Conservation (phyloP, 64 coral and sea anemone species). For the Montipora sp. region DNA sequence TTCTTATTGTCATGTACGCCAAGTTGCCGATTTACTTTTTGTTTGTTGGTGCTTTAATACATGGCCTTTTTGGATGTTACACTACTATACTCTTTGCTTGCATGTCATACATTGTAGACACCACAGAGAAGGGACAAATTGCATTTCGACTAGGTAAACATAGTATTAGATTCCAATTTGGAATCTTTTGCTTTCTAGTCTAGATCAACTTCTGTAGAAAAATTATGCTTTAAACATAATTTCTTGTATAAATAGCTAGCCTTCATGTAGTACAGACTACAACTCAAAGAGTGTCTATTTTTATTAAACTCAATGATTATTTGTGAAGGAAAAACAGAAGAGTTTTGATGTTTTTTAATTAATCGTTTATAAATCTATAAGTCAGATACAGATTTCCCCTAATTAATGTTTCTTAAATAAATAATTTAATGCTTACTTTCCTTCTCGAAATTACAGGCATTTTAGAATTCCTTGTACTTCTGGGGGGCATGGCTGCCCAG, state of each 20-base stretch:
- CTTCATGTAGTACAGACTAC: no score
- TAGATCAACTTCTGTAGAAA: background rate
- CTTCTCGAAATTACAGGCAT: constrained; percentile 43
- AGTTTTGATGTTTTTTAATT: no score
- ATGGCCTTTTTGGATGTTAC: constrained; percentile 78
- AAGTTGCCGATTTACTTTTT: constrained; percentile 76
- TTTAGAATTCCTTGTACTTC: constrained; percentile 72
- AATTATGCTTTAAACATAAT: no score
- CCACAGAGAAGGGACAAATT: constrained; percentile 66
- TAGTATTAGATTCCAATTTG: background rate
- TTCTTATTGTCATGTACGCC: constrained; percentile 70
- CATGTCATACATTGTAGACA: constrained; percentile 88
- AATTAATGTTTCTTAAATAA: no score
- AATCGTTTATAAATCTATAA: no score
- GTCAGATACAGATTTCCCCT: no score
- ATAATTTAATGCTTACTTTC: no score
- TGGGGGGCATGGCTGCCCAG: constrained; percentile 84
- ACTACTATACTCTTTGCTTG: constrained; percentile 75
- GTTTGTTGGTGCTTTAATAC: constrained; percentile 78
- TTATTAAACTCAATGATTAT: no score
- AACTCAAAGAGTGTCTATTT: no score
- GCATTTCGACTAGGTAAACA: constrained; percentile 69
- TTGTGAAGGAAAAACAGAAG: no score
- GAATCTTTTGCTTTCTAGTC: background rate
- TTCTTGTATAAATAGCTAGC: no score